Evolutionary conservation across 2,888 invertebrate genomes (phyloP).

Genomic region (Herminia tarsipennalis): DNA sequence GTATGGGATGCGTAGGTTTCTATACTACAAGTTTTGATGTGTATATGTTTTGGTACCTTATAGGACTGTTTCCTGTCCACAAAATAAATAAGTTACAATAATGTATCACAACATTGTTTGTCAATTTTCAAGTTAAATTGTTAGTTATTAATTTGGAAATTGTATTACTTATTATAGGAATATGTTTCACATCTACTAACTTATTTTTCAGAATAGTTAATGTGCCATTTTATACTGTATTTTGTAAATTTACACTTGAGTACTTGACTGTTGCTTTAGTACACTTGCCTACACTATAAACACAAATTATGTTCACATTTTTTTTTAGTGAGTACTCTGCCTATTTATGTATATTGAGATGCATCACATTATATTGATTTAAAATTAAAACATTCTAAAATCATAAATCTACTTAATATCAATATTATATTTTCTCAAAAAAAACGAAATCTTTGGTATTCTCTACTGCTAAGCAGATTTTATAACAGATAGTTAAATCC

Average conservation of each 20-base stretch:
- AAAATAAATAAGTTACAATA: constrained; percentile 58
- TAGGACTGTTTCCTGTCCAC: constrained; percentile 85
- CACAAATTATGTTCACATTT: constrained; percentile 20
- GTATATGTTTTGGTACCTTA: constrained; percentile 77
- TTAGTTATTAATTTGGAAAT: constrained; percentile 62
- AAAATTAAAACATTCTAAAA: too few species aligned
- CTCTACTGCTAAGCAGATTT: constrained; percentile 15
- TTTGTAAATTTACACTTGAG: constrained; percentile 41
- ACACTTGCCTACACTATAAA: constrained; percentile 19
- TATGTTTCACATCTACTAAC: constrained; percentile 61
- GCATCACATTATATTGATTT: constrained; percentile 38
- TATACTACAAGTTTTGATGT: constrained; percentile 46
- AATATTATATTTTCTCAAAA: constrained; percentile 6
- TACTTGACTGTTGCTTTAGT: constrained; percentile 35
- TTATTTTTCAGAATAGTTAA: constrained; percentile 68
- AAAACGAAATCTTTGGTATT: constrained; percentile 15
- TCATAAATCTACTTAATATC: too few species aligned
- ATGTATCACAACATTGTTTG: constrained; percentile 65
- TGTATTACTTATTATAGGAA: constrained; percentile 48
- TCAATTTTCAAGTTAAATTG: constrained; percentile 68
- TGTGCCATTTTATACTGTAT: constrained; percentile 75
- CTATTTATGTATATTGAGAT: constrained; percentile 18
- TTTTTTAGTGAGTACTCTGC: constrained; percentile 21
- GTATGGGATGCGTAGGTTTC: constrained; percentile 60
- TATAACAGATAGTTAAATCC: constrained; percentile 13